Conservation (phyloP, 2,113 vertebrate genomes). For the Calyptommatus sinebrachiatus region DNA sequence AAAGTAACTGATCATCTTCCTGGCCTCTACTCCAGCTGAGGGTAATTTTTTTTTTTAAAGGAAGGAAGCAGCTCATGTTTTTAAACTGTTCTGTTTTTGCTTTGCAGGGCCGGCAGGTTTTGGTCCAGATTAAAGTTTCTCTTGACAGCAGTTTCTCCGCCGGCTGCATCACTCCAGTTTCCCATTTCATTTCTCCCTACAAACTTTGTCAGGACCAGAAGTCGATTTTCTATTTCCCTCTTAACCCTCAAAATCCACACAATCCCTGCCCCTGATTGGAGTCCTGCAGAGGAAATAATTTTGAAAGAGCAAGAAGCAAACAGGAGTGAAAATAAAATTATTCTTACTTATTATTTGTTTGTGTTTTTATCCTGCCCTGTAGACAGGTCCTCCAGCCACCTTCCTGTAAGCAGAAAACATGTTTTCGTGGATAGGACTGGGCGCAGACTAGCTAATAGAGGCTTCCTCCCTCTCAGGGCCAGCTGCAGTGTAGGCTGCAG, state of each 20-base stretch:
- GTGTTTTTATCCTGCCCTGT: neutral
- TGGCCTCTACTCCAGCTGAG: no score
- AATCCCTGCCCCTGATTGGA: slow-evolving; percentile 27
- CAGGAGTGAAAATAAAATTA: neutral
- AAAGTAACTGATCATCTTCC: no score
- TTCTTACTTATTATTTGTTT: neutral
- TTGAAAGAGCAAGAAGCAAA: rapidly evolving
- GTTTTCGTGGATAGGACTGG: no score
- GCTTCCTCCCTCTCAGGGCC: no score
- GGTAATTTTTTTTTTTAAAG: no score
- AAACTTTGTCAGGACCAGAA: slow-evolving; percentile 1
- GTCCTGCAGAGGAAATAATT: neutral
- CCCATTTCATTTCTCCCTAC: neutral
- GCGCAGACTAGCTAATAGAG: no score
- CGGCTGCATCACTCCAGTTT: neutral
- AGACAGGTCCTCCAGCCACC: no score
- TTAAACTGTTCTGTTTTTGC: no score
- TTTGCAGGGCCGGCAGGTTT: slow-evolving; percentile 14
- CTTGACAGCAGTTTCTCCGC: slow-evolving; percentile 17
- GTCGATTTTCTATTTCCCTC: slow-evolving; percentile 7
- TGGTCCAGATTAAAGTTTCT: slow-evolving; percentile 33
- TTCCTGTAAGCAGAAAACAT: no score
- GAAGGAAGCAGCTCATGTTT: no score
- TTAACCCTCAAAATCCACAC: neutral
- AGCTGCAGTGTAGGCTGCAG: no score